Percentiles rank a stretch among this genome's conserved stretches.
These are phyloP conservation scores for Drosophila elegans DNA, from an alignment of 1,140 invertebrate species.

Conservation along the genomic window DNA sequence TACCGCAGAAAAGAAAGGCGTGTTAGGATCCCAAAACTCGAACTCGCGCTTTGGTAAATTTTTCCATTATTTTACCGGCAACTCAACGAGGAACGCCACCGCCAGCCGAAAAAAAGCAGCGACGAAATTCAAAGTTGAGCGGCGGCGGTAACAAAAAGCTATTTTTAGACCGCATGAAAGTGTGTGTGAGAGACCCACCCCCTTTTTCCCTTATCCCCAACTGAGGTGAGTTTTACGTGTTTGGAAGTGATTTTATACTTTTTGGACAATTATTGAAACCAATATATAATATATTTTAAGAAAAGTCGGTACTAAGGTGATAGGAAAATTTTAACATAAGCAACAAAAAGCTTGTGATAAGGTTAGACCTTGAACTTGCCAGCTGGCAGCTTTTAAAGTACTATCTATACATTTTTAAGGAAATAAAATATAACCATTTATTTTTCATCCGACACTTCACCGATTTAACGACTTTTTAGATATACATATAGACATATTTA, in stretches of 20 bases:
- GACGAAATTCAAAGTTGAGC: constrained; percentile 34
- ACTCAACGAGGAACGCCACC: constrained; percentile 54
- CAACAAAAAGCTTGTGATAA: constrained; percentile 25
- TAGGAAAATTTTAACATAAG: constrained; percentile 1
- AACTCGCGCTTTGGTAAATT: constrained; percentile 36
- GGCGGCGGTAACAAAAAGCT: constrained; percentile 24
- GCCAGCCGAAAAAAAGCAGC: constrained; percentile 22
- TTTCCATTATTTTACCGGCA: constrained; percentile 14
- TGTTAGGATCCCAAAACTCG: constrained; percentile 6
- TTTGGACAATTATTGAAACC: neutral
- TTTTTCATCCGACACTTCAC: neutral
- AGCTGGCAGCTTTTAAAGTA: constrained; percentile 15
- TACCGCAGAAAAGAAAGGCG: neutral
- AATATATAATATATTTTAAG: neutral
- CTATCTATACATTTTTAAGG: neutral
- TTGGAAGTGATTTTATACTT: neutral
- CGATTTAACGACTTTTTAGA: too few relatives aligned
- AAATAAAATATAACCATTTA: neutral
- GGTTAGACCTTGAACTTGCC: constrained; percentile 38
- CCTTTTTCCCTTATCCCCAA: neutral
- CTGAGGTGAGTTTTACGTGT: neutral
- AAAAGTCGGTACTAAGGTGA: neutral
- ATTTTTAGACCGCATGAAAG: constrained; percentile 50
- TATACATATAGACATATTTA: too few relatives aligned
- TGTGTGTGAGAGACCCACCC: constrained; percentile 5